Evolutionary conservation across 2,113 vertebrate genomes (phyloP), one percentile per base, ranked within the genome.

Genomic region (Hucho hucho): DNA sequence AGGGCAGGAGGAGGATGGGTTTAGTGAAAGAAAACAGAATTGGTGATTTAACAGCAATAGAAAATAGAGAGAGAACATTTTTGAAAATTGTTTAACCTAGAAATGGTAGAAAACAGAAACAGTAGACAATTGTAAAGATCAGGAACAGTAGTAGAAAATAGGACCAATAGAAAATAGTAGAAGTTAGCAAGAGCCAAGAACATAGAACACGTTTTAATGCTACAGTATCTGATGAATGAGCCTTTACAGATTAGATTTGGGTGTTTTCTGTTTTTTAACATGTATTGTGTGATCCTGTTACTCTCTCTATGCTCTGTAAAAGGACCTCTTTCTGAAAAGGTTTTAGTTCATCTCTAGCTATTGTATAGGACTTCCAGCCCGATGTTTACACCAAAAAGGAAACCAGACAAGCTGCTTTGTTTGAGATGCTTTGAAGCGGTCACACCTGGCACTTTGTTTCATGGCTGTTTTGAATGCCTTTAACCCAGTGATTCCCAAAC

Each of bases 291-390:
- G 47, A 53, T 20, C 58, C 58, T 22, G 6, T 7, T 43, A 43
- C 9, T 12, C 37, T 43, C 11, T 43, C 37, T 43, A 43, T 43
- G 9, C 32, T 5, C 37, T 47, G 63, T 46, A 66, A 69, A 77
- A 43, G 76, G 79, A 76, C 70, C 73, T 65, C 64, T 76, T 73
- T 79, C 68, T 65, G 46, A 25, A 25, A 22, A 76, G 69, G 72
- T 67, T 47, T 43, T 11, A 43, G 37, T 43, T 43, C 2, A 12
- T 43, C 37, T 43, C 37, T 43, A 43, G 37, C 9, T 43, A 43
- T 43, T 43, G 37, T 43, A 11, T 43, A 43, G 2, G 37, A 43
- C 37, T 43, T 43, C 37, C 37, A 11, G 37, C 37, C 37, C 37
- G 9, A 43, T 43, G 37, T 43, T 11, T 43, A 43, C 37, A 43